Evolutionary conservation across 2,797 vertebrate species (phyloP).

Genomic region (Gymnocypris eckloni): DNA sequence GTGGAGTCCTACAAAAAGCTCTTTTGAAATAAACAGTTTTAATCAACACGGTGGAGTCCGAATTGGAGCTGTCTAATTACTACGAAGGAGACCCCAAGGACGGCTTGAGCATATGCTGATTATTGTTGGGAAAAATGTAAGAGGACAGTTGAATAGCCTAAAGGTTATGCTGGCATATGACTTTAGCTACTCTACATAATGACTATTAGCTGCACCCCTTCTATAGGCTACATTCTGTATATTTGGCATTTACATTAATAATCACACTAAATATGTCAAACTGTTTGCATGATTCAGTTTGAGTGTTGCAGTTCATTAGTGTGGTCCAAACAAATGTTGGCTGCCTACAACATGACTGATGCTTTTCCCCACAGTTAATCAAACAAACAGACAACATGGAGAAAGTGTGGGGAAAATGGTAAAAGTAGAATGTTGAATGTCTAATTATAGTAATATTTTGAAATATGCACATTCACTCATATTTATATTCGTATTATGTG

Average conservation of each 20-base stretch:
- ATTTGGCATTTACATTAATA: neutral
- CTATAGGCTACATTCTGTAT: neutral
- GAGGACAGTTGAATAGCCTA: neutral
- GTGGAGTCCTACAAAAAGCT: too few relatives aligned
- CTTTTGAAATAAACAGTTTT: slow-evolving; percentile 24
- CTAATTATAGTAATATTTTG: neutral
- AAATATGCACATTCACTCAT: neutral
- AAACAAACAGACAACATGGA: neutral
- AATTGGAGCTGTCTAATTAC: slow-evolving; percentile 31
- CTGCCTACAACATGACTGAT: neutral
- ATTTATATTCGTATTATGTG: neutral
- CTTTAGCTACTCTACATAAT: neutral
- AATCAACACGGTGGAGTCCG: slow-evolving; percentile 57
- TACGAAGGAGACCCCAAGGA: slow-evolving; percentile 34
- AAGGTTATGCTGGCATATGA: neutral
- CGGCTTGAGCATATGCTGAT: neutral
- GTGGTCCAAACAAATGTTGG: neutral
- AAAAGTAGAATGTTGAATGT: neutral
- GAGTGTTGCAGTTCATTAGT: neutral
- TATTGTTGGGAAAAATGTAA: neutral
- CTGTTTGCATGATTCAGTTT: neutral
- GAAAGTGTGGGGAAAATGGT: neutral
- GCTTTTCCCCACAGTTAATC: neutral
- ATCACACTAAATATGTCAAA: neutral
- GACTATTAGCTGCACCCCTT: neutral